Evolutionary conservation across 2,888 invertebrate species (phyloP).

Genomic region (Hydrotaea cyrtoneurina): DNA sequence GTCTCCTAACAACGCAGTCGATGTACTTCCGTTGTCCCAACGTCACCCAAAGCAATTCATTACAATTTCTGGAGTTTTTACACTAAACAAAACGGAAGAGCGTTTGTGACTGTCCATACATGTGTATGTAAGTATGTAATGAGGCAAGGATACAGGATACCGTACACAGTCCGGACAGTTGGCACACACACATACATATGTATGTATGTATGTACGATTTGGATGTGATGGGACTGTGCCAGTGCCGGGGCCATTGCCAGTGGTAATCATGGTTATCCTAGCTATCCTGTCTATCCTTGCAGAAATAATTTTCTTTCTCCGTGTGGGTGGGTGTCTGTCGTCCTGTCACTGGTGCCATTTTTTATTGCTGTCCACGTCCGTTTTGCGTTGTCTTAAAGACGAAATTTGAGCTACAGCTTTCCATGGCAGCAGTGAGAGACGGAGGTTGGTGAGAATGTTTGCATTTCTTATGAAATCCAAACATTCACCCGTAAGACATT

Average conservation of each 20-base stretch:
- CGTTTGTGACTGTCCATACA: background rate
- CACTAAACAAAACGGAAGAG: background rate
- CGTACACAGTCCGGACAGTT: no score
- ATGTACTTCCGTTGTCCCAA: background rate
- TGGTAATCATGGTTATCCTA: constrained; percentile 23
- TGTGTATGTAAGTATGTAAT: background rate
- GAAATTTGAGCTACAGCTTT: constrained; percentile 54
- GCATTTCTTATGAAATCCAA: constrained; percentile 23
- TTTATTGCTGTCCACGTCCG: constrained; percentile 61
- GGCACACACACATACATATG: no score
- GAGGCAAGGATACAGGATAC: no score
- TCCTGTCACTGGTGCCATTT: constrained; percentile 55
- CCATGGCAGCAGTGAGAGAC: background rate
- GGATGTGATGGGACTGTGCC: background rate
- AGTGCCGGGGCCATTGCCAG: background rate
- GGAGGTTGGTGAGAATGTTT: constrained; percentile 16
- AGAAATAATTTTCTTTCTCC: background rate
- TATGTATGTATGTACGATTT: background rate
- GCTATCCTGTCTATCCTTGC: constrained; percentile 23
- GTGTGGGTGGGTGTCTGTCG: constrained; percentile 18
- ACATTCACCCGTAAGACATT: background rate
- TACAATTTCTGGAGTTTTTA: background rate
- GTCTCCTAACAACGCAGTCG: background rate
- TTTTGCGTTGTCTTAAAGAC: constrained; percentile 60
- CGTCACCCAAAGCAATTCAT: background rate